Evolutionary conservation across 2,888 invertebrate species (phyloP).

Genomic region (Macrosiphum euphorbiae): DNA sequence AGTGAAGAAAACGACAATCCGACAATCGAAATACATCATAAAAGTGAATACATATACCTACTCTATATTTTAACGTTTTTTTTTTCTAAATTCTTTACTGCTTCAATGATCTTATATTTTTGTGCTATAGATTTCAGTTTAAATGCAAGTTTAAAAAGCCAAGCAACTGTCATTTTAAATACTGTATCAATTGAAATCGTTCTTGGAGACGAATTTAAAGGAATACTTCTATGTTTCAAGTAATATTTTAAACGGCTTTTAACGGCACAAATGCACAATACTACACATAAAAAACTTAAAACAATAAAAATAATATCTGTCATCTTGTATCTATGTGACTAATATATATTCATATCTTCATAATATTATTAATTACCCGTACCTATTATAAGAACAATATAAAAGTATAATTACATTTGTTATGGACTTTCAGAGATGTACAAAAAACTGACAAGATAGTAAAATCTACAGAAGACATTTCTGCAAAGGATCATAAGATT

Average conservation of each 20-base stretch:
- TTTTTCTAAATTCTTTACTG: background rate
- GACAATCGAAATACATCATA: background rate
- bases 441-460: background rate
- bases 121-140: background rate
- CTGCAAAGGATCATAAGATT: background rate
- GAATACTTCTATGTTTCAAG: conserved; percentile 40
- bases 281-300: background rate
- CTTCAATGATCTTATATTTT: background rate
- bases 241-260: conserved; percentile 6
- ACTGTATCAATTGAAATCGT: background rate
- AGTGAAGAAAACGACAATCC: background rate
- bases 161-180: background rate
- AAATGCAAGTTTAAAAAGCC: conserved; percentile 6
- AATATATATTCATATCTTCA: background rate
- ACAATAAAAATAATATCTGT: background rate
- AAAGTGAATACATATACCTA: conserved; percentile 7
- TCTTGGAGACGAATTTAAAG: background rate
- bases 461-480: background rate
- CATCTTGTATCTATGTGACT: background rate
- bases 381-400: background rate
- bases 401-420: background rate
- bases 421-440: conserved; percentile 6
- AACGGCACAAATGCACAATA: background rate
- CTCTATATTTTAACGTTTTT: background rate
- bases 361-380: background rate